Conservation (phyloP, 2,888 invertebrate genomes). For the Chorisops tibialis region DNA sequence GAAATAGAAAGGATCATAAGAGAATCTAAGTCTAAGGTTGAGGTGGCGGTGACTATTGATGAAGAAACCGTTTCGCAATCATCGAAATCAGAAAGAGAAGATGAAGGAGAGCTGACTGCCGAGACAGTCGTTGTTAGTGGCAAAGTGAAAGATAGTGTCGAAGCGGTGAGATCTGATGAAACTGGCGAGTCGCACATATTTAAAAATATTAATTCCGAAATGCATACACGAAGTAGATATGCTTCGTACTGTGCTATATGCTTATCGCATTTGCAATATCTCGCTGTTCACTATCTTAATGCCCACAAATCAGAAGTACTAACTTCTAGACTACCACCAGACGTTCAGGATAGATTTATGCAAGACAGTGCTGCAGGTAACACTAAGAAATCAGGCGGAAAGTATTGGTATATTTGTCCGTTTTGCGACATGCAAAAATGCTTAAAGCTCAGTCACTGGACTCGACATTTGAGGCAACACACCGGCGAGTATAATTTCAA, state of each 20-base stretch:
- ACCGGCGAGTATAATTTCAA: slow-evolving; percentile 73
- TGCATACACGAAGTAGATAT: slow-evolving; percentile 43
- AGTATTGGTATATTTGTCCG: slow-evolving; percentile 39
- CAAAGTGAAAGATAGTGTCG: too few relatives aligned
- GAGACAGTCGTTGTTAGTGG: too few relatives aligned
- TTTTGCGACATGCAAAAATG: slow-evolving; percentile 43
- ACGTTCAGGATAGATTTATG: slow-evolving; percentile 1
- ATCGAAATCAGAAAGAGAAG: too few relatives aligned
- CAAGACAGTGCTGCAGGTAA: too few relatives aligned
- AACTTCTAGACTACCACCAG: slow-evolving; percentile 59
- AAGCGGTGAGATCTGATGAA: too few relatives aligned
- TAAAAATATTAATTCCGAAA: slow-evolving; percentile 38
- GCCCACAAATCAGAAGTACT: slow-evolving; percentile 63
- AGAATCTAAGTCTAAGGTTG: too few relatives aligned
- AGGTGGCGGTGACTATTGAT: too few relatives aligned
- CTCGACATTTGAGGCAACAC: slow-evolving; percentile 71
- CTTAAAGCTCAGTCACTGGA: slow-evolving; percentile 37
- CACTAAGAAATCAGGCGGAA: too few relatives aligned
- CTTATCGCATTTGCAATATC: slow-evolving; percentile 26
- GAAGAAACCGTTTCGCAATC: too few relatives aligned
- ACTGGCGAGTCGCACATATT: too few relatives aligned
- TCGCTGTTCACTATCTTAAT: slow-evolving; percentile 64
- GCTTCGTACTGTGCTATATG: slow-evolving; percentile 42
- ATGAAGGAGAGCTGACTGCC: too few relatives aligned
- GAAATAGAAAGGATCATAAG: too few relatives aligned